Evolutionary conservation across 2,888 invertebrate species (phyloP).

Genomic region (Muschampia plurimacula): DNA sequence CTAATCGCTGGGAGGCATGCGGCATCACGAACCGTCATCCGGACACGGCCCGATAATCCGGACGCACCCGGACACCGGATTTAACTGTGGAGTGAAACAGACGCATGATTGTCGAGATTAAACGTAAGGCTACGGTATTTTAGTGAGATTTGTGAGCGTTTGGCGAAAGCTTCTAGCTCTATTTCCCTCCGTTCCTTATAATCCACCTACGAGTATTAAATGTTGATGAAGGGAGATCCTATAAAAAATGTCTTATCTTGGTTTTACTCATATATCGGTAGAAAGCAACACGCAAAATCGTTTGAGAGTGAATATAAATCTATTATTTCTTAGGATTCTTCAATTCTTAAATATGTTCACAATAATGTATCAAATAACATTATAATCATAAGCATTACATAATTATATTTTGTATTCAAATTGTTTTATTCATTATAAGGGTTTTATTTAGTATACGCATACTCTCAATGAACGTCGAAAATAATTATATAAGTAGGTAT

Average conservation of each 20-base stretch:
- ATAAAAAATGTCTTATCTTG: conserved; percentile 9
- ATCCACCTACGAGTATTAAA: conserved; percentile 20
- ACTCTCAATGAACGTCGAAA: too few species aligned
- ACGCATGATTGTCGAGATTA: conserved; percentile 78
- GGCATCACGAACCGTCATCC: conserved; percentile 72
- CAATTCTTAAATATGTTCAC: not conserved
- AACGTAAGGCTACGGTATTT: conserved; percentile 58
- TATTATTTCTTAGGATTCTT: not conserved
- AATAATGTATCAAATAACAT: not conserved
- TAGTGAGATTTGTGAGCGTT: conserved; percentile 60
- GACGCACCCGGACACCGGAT: conserved; percentile 58
- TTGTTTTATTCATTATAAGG: too few species aligned
- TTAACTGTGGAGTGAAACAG: conserved; percentile 76
- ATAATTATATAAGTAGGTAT: too few species aligned
- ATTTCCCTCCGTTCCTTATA: conserved; percentile 29
- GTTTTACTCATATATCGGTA: not conserved
- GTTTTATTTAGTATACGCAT: too few species aligned
- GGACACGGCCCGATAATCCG: conserved; percentile 67
- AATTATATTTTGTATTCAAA: too few species aligned
- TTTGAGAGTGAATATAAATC: not conserved
- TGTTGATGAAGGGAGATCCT: conserved; percentile 6
- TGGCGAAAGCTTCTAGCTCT: conserved; percentile 29
- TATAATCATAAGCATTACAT: not conserved
- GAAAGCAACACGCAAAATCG: too few species aligned
- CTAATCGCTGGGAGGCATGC: conserved; percentile 74